phyloP scores from a whole-genome alignment of 2,113 vertebrate species.

The Python bivittatus region DNA sequence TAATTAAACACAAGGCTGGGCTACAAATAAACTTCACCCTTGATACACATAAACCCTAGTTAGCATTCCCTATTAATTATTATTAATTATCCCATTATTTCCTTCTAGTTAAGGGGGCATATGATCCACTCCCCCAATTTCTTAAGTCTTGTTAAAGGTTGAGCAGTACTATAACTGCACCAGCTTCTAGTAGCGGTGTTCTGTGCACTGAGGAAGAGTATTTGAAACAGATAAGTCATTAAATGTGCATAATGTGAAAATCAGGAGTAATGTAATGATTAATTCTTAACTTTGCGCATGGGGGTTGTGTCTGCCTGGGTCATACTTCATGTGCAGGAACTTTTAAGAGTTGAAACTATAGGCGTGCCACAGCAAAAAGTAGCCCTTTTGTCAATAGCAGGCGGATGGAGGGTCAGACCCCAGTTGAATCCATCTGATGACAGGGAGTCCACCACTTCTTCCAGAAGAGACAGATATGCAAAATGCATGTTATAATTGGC shows the following conservation, averaged over 20 bases:
- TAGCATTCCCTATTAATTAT: no score
- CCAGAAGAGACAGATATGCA: no score
- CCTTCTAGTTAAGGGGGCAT: not conserved
- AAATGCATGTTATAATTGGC: not conserved
- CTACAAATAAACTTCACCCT: no score
- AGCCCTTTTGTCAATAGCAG: not conserved
- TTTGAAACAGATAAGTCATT: not conserved
- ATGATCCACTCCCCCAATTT: not conserved
- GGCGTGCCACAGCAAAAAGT: not conserved
- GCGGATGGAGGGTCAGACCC: no score
- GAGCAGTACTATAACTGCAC: not conserved
- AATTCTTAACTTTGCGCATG: not conserved
- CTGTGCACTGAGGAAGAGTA: no score
- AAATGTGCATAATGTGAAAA: not conserved
- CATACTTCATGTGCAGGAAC: not conserved
- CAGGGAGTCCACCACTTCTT: no score
- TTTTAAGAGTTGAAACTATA: not conserved
- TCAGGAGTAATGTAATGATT: not conserved
- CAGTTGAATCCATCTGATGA: no score
- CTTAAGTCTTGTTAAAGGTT: not conserved
- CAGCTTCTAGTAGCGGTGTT: not conserved
- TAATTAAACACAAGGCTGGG: not conserved
- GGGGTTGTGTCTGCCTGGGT: not conserved
- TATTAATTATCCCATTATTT: no score
- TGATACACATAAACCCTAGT: not conserved